Base-by-base conservation (phyloP, 1,140 invertebrate species). In the Harpegnathos saltator region DNA sequence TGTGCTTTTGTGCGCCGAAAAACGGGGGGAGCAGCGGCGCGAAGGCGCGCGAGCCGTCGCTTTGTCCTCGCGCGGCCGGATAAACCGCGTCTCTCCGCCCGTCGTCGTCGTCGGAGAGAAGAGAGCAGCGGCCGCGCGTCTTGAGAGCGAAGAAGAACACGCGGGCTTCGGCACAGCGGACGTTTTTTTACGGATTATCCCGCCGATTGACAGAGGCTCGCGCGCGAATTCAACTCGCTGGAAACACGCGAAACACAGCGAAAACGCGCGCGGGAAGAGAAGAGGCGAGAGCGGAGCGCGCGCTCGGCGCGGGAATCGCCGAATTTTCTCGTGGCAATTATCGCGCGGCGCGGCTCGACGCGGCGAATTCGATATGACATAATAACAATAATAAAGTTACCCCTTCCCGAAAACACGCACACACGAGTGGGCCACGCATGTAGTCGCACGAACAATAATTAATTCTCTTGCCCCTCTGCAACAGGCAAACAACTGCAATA, bases 1-100 rank as follows among this genome's bases (percentile, higher is more conserved):
- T 33, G 62, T 19, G 75, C 75, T 80, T 80, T 80, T 80, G 71
- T 24, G 54, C n/a, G n/a, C 14, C 26, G 63, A 78, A 78, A 26
- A 78, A 26, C 63, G 63, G 63, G 63, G 63, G 69, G 33, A 50
- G 29, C 65, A 14, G 52, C 9, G 3, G 38, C 11, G 29, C 29
- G 38, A 38, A 0, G 3, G 38, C 11, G 29, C 29, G 38, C 56
- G 75, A 78, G 52, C 52, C 69, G 71, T 80, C 75, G 44, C 75
- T 80, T 71, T 58, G 75, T 80, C 65, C 63, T 38, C 38, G 38
- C 29, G 59, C 59, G 62, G 19, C 29, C 61, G 71, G 52, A 66
- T 65, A 52, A 80, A 80, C 75, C 65, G 75, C 69, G 22, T 58
- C 75, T 44, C 38, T 44, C 38, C 0, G 38, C n/a, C n/a, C n/a